Base-by-base conservation (phyloP, 23 tunicate species). In the Styela clava region DNA sequence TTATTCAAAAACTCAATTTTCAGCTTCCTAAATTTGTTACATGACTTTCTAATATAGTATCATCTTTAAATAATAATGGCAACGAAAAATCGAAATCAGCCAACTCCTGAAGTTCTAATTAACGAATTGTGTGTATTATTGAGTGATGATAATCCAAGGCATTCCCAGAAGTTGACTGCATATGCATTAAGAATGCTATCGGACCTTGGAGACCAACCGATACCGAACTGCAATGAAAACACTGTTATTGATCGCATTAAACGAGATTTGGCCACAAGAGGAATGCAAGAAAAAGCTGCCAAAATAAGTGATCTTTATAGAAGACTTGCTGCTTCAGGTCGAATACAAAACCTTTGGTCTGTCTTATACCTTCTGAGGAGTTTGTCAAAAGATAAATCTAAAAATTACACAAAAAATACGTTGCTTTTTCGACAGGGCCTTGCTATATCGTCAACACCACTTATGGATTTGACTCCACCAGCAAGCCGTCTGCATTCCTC, bases 391-490 rank as follows among this genome's bases (percentile, higher is more conserved):
- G 62, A 62, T 33, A 85, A 86, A 24, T 61, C 74, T 22, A 82
- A 78, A 36, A 85, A 82, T 83, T 73, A 87, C 31, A 68, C 81
- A 18, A 84, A 78, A 22, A 77, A 81, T 16, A 36, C 87, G 25
- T 31, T 86, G 33, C 35, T 80, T 20, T 91, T 91, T 72, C 79
- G 97, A n/a, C 97, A 91, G 62, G 97, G 97, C 1, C 70, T 86
- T 19, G 83, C 76, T 34, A 28, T 84, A 34, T 52, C 95, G 3
- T 91, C 97, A 7, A 91, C 97, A 33, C 97, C 97, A 5, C 34
- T 91, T 25, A 1, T 22, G 33, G 62, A 31, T 3, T 36, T 63
- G 79, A 72, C 74, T 27, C 23, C 74, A 24, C 22, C 77, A 2
- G 56, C 33, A 27, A 24, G 31, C 2, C 33, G 19, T 34, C 23